Conservation (phyloP, 2,888 invertebrate genomes). For the Choristoneura rosaceana region DNA sequence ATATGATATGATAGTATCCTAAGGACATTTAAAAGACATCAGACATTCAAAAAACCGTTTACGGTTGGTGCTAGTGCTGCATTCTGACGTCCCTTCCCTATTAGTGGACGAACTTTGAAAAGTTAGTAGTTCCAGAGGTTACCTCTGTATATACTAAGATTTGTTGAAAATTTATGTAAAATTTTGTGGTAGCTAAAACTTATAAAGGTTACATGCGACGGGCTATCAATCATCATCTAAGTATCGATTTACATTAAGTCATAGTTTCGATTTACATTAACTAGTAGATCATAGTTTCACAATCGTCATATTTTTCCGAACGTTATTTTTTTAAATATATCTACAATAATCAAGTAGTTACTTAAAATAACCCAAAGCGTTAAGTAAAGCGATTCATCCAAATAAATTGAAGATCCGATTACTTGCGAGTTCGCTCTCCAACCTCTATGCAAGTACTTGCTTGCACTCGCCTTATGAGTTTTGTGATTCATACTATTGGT, state of each 20-base stretch:
- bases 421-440: not conserved
- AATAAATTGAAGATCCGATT: not conserved
- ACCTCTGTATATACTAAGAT: too few species aligned
- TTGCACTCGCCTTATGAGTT: slow-evolving; percentile 38
- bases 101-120: too few species aligned
- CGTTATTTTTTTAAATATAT: not conserved
- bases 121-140: too few species aligned
- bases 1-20: too few species aligned
- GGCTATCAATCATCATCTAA: not conserved
- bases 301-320: not conserved
- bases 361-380: not conserved
- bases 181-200: too few species aligned
- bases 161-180: too few species aligned
- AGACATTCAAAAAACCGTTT: too few species aligned
- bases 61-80: too few species aligned
- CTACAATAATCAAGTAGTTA: not conserved
- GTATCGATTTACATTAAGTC: too few species aligned
- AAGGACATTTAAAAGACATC: too few species aligned
- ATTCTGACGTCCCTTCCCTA: too few species aligned
- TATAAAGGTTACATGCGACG: not conserved
- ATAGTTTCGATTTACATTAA: too few species aligned
- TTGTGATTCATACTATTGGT: slow-evolving; percentile 64
- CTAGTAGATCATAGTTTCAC: not conserved
- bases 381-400: not conserved
- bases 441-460: not conserved